phyloP scores from a whole-genome alignment of 2,797 vertebrate species.

The Merluccius polli region DNA sequence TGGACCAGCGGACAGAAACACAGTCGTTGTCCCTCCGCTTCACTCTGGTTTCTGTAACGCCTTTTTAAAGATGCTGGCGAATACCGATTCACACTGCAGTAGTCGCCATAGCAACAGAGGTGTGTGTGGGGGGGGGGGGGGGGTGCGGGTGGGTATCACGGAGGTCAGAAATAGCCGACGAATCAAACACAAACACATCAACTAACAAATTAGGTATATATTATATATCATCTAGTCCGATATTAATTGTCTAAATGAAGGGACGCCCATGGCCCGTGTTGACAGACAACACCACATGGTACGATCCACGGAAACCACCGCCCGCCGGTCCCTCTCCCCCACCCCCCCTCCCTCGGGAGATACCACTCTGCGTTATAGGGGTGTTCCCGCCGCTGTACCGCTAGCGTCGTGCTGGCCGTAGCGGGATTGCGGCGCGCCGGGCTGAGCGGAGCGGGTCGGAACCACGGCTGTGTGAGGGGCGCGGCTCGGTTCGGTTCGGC shows the following conservation, averaged over 20 bases:
- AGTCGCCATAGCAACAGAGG: slow-evolving; percentile 80
- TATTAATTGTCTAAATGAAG: slow-evolving; percentile 21
- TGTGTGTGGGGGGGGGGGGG: too few species aligned
- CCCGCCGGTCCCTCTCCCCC: slow-evolving; percentile 31
- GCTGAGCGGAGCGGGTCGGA: slow-evolving; percentile 71
- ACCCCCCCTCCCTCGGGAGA: slow-evolving; percentile 60
- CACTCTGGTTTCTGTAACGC: too few species aligned
- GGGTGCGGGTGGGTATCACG: slow-evolving; percentile 49
- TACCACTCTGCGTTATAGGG: slow-evolving; percentile 70
- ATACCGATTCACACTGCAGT: slow-evolving; percentile 66
- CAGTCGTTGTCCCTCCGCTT: too few species aligned
- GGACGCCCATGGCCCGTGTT: slow-evolving; percentile 27
- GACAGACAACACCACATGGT: slow-evolving; percentile 48
- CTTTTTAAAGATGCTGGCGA: neutral
- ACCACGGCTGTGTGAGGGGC: slow-evolving; percentile 78
- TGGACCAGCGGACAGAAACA: too few species aligned
- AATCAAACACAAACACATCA: neutral
- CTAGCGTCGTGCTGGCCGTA: slow-evolving; percentile 66
- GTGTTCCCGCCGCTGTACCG: slow-evolving; percentile 58
- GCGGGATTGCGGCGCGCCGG: slow-evolving; percentile 75
- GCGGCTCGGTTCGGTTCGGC: slow-evolving; percentile 73
- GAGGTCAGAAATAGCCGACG: slow-evolving; percentile 12
- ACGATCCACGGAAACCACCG: slow-evolving; percentile 52
- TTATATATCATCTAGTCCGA: slow-evolving; percentile 20
- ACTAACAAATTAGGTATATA: too few species aligned